Evolutionary conservation across 2,797 vertebrate species (phyloP).

Genomic region (Microcaecilia unicolor): DNA sequence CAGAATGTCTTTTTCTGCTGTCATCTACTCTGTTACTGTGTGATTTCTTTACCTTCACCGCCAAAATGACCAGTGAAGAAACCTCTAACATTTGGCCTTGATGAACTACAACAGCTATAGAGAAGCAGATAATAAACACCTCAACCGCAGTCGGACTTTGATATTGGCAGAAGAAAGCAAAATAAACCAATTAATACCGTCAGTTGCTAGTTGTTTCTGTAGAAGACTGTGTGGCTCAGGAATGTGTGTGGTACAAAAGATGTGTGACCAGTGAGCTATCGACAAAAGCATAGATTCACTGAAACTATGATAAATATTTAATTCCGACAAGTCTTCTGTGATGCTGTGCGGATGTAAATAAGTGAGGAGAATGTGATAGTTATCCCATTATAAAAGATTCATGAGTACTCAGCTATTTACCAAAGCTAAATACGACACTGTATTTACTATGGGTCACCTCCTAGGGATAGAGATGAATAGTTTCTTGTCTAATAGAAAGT

Average conservation of each 20-base stretch:
- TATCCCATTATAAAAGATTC: conserved; percentile 82
- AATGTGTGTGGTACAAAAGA: conserved; percentile 35
- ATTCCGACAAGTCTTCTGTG: conserved; percentile 61
- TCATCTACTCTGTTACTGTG: not conserved
- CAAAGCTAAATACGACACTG: conserved; percentile 78
- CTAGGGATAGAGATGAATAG: conserved; percentile 53
- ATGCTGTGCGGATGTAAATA: conserved; percentile 86
- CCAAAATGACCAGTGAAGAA: not conserved
- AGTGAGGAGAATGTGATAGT: conserved; percentile 87
- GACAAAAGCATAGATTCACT: conserved; percentile 63
- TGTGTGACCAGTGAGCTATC: conserved; percentile 42
- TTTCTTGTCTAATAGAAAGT: conserved; percentile 53
- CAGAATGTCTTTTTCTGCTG: not conserved
- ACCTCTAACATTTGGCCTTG: not conserved
- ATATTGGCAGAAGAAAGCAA: not conserved
- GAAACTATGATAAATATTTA: conserved; percentile 66
- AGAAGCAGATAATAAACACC: not conserved
- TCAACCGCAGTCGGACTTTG: not conserved
- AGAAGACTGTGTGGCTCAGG: conserved; percentile 18
- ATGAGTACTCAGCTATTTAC: conserved; percentile 81
- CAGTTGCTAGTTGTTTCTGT: conserved; percentile 11
- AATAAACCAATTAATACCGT: conserved; percentile 9
- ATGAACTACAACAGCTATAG: no score
- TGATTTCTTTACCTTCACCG: not conserved
- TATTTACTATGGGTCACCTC: conserved; percentile 79